These are phyloP conservation scores for Melieria crassipennis DNA, from an alignment of 2,888 invertebrate species.

Conservation along the genomic window DNA sequence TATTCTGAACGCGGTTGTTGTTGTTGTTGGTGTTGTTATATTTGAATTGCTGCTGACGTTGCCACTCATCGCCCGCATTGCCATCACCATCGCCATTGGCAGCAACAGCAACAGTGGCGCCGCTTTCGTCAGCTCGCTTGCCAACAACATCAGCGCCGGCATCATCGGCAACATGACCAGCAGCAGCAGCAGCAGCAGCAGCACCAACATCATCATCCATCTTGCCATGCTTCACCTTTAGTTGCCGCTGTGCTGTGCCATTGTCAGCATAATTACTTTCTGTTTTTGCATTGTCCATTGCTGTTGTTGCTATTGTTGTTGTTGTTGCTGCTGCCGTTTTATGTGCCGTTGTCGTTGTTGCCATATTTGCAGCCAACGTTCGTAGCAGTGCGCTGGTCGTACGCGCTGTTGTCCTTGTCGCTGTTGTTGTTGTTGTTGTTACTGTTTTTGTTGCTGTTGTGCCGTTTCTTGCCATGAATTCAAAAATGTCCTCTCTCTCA, in stretches of 20 bases:
- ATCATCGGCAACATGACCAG: neutral
- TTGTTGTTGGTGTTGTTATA: neutral
- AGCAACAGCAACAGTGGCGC: conserved; percentile 4
- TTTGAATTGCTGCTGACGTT: conserved; percentile 14
- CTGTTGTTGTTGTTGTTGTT: conserved; percentile 6
- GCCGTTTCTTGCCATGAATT: conserved; percentile 36
- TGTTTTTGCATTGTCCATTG: conserved; percentile 14
- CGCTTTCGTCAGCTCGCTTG: conserved; percentile 13
- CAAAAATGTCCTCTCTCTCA: conserved; percentile 33
- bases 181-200: neutral
- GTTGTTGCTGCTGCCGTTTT: neutral
- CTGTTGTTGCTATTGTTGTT: conserved; percentile 7
- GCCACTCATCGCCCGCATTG: conserved; percentile 42
- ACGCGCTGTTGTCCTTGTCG: neutral
- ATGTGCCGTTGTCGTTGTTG: conserved; percentile 11
- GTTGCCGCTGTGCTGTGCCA: neutral
- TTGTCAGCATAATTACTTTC: conserved; percentile 32
- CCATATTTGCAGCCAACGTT: neutral
- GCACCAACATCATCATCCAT: conserved; percentile 4
- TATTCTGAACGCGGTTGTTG: neutral
- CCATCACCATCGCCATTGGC: neutral
- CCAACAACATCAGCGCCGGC: neutral
- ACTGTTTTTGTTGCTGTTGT: conserved; percentile 26
- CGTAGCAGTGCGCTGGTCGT: neutral
- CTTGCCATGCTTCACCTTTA: neutral